Base-by-base conservation (phyloP, 2,888 invertebrate genomes). In the Deilephila elpenor region DNA sequence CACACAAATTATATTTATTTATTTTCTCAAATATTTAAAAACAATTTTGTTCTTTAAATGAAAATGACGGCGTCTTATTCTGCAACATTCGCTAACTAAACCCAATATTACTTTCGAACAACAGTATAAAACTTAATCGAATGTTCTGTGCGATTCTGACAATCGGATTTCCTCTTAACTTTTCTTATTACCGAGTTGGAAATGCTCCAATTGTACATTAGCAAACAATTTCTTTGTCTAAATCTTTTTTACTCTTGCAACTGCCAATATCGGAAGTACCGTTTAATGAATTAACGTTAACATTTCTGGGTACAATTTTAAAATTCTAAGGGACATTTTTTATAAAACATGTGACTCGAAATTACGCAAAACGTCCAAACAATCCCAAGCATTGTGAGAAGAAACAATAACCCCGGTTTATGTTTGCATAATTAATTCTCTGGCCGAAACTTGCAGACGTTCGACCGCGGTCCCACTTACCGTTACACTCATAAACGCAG, bases 331-430 rank as follows among this genome's bases (percentile, higher is more conserved):
- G 70, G 44, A 73, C 44, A 70, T n/a, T 71, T 74, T 71, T 76
- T 74, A 44, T 74, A 56, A 74, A 82, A 83, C 86, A 85, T 82
- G 78, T 88, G 85, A 85, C 86, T 78, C 79, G 82, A 88, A 88
- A 92, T 93, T 91, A 94, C 94, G 93, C 94, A 94, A 94, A 92
- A 89, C 82, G 92, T 93, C 93, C 87, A 93, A 94, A 94, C 91
- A 93, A 84, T 84, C 85, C 83, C 78, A 80, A 80, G 83, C 83
- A 84, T 91, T 87, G 87, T 88, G 80, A 83, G 81, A 86, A 88
- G 87, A 90, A 90, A 93, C 93, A 92, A 93, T 90, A 91, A 89
- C 89, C 82, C 79, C 79, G 80, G 86, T 85, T 89, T 91, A 90
- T 93, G 93, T 91, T 91, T 91, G 88, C 89, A 91, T 93, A 92